Conservation (phyloP, 2,797 vertebrate genomes). For the Heterohyrax brucei region DNA sequence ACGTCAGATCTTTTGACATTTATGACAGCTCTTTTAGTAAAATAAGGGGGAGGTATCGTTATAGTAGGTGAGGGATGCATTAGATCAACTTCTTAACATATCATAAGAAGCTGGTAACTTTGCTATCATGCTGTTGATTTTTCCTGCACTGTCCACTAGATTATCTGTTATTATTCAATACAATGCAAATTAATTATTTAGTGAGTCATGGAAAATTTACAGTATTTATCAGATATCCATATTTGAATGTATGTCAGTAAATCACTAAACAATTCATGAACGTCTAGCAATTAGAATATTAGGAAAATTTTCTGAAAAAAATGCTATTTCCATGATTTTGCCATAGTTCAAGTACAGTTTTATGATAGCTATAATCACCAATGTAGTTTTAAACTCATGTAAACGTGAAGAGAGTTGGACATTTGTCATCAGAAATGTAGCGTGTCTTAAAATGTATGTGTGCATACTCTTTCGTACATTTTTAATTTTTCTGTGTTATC, state of each 20-base stretch:
- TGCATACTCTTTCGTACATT: not conserved
- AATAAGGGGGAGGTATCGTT: not conserved
- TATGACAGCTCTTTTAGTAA: slow-evolving; percentile 17
- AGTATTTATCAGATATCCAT: not conserved
- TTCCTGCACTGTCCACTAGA: not conserved
- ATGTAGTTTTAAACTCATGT: not conserved
- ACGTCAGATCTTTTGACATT: slow-evolving; percentile 42
- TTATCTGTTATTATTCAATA: slow-evolving; percentile 12
- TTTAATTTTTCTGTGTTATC: slow-evolving; percentile 12
- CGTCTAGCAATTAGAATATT: slow-evolving; percentile 1
- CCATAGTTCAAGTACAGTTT: not conserved
- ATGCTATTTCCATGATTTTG: not conserved
- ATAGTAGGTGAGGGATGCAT: slow-evolving; percentile 2
- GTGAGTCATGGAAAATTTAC: not conserved
- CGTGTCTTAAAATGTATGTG: not conserved
- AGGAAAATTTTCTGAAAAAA: not conserved
- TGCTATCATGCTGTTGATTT: not conserved
- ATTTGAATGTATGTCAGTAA: not conserved
- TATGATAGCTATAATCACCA: not conserved
- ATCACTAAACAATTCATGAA: not conserved
- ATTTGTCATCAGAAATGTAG: slow-evolving; percentile 30
- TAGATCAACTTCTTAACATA: not conserved
- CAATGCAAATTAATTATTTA: not conserved
- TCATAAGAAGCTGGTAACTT: not conserved
- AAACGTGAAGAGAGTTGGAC: not conserved